These are phyloP conservation scores for Pelmatolapia mariae DNA, from an alignment of 2,113 vertebrate genomes.

Conservation along the genomic window DNA sequence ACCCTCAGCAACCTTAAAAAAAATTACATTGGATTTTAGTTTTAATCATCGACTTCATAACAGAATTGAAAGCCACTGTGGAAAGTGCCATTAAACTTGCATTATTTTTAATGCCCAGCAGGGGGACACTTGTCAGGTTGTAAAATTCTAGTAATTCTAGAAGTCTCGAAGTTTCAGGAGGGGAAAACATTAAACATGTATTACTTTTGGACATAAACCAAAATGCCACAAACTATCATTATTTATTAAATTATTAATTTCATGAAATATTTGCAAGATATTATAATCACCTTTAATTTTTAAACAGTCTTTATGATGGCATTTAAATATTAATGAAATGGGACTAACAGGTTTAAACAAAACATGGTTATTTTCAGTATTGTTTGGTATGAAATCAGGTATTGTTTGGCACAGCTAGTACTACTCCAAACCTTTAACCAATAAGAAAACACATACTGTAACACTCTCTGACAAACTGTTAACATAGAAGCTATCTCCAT, in stretches of 20 bases:
- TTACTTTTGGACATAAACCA: not conserved
- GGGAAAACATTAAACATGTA: not conserved
- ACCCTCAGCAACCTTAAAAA: not conserved
- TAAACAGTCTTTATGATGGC: not conserved
- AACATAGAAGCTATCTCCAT: conserved; percentile 16
- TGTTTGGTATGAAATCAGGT: not conserved
- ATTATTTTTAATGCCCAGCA: not conserved
- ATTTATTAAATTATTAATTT: not conserved
- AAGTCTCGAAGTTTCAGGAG: not conserved
- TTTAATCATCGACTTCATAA: not conserved
- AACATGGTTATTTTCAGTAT: not conserved
- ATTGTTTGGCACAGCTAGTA: not conserved
- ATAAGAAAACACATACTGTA: not conserved
- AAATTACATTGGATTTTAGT: not conserved
- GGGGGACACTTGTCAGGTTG: not conserved
- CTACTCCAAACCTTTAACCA: not conserved
- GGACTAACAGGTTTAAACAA: not conserved
- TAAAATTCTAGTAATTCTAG: not conserved
- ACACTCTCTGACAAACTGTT: not conserved
- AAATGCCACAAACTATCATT: not conserved
- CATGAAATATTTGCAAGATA: not conserved
- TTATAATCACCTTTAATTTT: not conserved
- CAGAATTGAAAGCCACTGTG: not conserved
- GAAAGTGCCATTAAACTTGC: not conserved
- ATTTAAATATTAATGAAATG: not conserved